Evolutionary conservation across 2,888 invertebrate species (phyloP), one percentile per base, ranked within the genome.

Genomic region (Parascotia fuliginaria): DNA sequence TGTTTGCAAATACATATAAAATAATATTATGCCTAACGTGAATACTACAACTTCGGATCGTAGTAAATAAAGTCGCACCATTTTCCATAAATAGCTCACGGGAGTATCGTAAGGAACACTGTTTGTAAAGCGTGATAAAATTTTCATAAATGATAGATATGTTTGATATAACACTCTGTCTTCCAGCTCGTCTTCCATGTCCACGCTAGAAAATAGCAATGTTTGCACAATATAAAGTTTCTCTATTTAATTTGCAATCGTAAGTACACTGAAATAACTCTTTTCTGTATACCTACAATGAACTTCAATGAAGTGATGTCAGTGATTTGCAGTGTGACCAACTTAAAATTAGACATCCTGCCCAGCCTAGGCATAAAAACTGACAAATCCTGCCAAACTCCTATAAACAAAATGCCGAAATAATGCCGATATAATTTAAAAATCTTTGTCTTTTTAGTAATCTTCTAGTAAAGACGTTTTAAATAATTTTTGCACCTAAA

Each of bases 101-200:
- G 95, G 95, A 76, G 95, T 94, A 90, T 96, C 96, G 74, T 96
- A 89, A 70, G 96, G 96, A 75, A 96, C 92, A 85, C 96, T 96
- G 91, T 95, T 95, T 64, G 96, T 94, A 89, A 96, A 95, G 84
- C 96, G 95, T 42, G 97, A 97, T 80, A 97, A 90, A 65, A 97
- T 93, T 93, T 96, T 97, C 94, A 96, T 95, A 85, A 97, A 96
- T 65, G 97, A 96, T 65, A 96, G 89, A 87, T 96, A 96, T 24
- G 97, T 96, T 94, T 97, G 97, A 87, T 97, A 96, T 75, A 97
- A 93, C 75, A 97, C 95, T 93, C 95, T 95, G 77, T 97, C 97
- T 92, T 97, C 97, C 78, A 97, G 92, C 92, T 97, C 97, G 95
- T 97, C 97, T 94, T 97, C 97, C 97, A 97, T 97, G 77, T 87